Conservation (phyloP, 2,888 invertebrate genomes). For the Ceraclea dissimilis region DNA sequence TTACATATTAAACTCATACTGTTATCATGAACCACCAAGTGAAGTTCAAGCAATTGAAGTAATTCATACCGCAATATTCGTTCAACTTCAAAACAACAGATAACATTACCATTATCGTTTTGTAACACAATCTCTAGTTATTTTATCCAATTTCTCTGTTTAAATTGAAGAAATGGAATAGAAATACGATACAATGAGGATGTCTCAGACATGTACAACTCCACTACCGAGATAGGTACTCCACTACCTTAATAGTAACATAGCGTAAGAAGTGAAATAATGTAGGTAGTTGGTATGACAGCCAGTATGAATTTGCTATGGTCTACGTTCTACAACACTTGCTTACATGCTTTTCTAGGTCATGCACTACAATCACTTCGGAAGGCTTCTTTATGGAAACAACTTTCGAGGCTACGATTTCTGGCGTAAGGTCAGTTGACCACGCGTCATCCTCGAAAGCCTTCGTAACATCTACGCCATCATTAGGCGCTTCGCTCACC, state of each 20-base stretch:
- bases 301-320: not conserved
- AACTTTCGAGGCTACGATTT: not conserved
- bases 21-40: slow-evolving; percentile 35
- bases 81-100: no score
- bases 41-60: slow-evolving; percentile 6
- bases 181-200: no score
- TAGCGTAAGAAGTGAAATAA: no score
- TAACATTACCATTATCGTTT: no score
- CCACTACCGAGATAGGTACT: no score
- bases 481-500: slow-evolving; percentile 68
- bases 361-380: slow-evolving; percentile 12
- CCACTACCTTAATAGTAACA: no score
- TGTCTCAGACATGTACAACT: no score
- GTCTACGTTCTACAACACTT: slow-evolving; percentile 33
- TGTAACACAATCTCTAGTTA: no score
- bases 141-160: no score
- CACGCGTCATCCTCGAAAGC: slow-evolving; percentile 35
- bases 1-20: slow-evolving; percentile 25
- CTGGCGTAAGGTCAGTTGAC: slow-evolving; percentile 10
- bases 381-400: not conserved
- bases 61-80: no score
- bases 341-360: slow-evolving; percentile 59
- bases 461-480: slow-evolving; percentile 42
- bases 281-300: no score
- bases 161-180: no score